Evolutionary conservation across 2,113 vertebrate species (phyloP).

Genomic region (rat (Rattus norvegicus)): DNA sequence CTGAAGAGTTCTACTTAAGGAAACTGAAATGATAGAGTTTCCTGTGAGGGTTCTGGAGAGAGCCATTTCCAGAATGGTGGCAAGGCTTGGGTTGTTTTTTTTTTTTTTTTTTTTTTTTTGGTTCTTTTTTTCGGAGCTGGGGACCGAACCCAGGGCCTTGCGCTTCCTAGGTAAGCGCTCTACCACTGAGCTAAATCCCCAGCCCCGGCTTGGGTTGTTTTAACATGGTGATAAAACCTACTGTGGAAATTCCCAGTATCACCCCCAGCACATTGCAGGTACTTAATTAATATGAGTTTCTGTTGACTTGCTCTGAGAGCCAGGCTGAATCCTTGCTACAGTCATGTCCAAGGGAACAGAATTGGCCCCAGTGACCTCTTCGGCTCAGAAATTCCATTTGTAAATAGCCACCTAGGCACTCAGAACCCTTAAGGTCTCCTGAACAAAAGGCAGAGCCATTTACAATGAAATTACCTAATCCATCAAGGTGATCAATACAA

Average conservation of each 20-base stretch:
- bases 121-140: too few relatives aligned
- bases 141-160: too few relatives aligned
- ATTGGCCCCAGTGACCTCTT: not conserved
- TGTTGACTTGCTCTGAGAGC: not conserved
- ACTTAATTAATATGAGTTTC: not conserved
- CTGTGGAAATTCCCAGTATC: not conserved
- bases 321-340: not conserved
- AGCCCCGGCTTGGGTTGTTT: too few relatives aligned
- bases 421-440: not conserved
- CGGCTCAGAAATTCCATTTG: not conserved
- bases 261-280: not conserved
- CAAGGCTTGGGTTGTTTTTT: rapidly evolving
- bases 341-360: not conserved
- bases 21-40: not conserved
- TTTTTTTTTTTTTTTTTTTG: too few relatives aligned
- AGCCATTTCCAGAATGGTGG: not conserved
- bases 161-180: too few relatives aligned
- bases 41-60: not conserved
- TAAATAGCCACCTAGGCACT: not conserved
- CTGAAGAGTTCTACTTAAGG: not conserved
- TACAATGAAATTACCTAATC: not conserved
- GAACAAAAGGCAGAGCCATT: not conserved
- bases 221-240: rapidly evolving
- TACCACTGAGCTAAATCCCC: too few relatives aligned
- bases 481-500: not conserved